A percentile compares a stretch with the other conserved stretches of the same genome.
Conservation (phyloP, 2,797 vertebrate genomes). For the Sebastes nivosus region DNA sequence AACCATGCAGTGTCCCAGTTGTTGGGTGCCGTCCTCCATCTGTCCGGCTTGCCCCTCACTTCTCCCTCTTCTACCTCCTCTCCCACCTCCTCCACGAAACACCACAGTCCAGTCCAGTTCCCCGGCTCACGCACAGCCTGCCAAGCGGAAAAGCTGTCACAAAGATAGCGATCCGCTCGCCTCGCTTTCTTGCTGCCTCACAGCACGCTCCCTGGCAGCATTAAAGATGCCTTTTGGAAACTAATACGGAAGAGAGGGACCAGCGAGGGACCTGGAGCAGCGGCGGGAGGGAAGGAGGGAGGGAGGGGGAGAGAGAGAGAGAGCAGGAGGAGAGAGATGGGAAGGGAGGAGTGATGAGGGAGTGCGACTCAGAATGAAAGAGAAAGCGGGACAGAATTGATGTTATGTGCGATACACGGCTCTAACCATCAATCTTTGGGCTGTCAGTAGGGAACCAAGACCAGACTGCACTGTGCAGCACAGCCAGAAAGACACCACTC, state of each 20-base stretch:
- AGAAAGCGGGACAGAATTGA: constrained; percentile 78
- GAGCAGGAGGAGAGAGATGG: constrained; percentile 28
- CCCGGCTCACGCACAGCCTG: constrained; percentile 44
- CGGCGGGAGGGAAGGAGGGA: constrained; percentile 20
- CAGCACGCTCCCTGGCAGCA: constrained; percentile 65
- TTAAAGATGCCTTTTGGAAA: constrained; percentile 76
- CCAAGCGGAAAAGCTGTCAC: constrained; percentile 62
- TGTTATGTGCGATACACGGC: constrained; percentile 66
- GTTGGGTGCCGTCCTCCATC: constrained; percentile 77
- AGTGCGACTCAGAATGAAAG: constrained; percentile 67
- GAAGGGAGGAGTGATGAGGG: constrained; percentile 66
- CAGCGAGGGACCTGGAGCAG: constrained; percentile 63
- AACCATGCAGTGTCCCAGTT: constrained; percentile 77
- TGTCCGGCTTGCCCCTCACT: constrained; percentile 59
- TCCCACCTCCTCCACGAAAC: constrained; percentile 69
- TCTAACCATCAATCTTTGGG: constrained; percentile 66
- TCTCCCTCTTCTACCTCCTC: constrained; percentile 56
- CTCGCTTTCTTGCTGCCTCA: constrained; percentile 62
- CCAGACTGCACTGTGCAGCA: constrained; percentile 49
- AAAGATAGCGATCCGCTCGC: constrained; percentile 64
- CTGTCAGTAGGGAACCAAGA: constrained; percentile 59
- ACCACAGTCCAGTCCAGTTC: constrained; percentile 78
- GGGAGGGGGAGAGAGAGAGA: constrained; percentile 23
- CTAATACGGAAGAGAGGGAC: constrained; percentile 71
- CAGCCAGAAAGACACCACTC: constrained; percentile 57